These are phyloP conservation scores for Acanthiza pusilla DNA, from an alignment of 2,797 vertebrate species.

Conservation along the genomic window DNA sequence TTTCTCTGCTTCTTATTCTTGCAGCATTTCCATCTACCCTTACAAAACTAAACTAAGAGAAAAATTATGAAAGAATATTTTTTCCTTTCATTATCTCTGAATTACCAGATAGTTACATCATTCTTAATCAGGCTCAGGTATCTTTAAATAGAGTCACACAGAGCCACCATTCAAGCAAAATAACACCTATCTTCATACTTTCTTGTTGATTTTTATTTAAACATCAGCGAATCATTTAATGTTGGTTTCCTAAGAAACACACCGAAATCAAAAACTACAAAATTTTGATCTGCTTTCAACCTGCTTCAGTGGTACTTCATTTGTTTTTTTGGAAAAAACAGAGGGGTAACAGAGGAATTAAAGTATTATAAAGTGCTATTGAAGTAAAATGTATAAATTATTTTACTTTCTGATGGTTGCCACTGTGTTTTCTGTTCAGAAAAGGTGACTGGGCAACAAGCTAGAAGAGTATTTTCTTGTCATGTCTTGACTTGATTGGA, in stretches of 20 bases:
- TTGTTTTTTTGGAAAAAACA: neutral
- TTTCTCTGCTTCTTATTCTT: neutral
- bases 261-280: neutral
- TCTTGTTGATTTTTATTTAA: neutral
- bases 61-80: fast-evolving
- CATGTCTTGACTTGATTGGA: neutral
- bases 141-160: neutral
- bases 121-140: neutral
- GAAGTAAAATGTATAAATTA: neutral
- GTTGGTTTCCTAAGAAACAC: neutral
- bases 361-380: neutral
- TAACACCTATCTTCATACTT: neutral
- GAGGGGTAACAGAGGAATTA: neutral
- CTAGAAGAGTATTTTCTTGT: neutral
- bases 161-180: neutral
- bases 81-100: neutral
- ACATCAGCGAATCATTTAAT: neutral
- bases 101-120: neutral
- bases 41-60: neutral
- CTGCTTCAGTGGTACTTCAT: neutral
- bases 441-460: neutral
- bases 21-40: neutral
- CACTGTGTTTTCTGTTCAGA: neutral
- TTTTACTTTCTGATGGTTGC: neutral
- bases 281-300: neutral